Conservation (phyloP, 37 sponge, comb jelly and placozoan genomes). For the Chondrilla cf. caribensis region DNA sequence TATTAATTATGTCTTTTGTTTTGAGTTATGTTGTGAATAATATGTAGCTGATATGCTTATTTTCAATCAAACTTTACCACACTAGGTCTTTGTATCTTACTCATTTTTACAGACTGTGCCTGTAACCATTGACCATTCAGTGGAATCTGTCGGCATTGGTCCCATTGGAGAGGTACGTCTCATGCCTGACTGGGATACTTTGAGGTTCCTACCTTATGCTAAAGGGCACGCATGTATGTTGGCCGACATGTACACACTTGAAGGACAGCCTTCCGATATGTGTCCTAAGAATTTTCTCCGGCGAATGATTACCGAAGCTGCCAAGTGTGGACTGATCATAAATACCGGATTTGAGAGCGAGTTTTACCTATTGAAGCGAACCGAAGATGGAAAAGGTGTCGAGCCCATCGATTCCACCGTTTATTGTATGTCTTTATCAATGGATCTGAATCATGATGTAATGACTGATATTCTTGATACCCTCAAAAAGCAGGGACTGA, state of each 20-base stretch:
- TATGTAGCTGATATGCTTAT: too few species aligned
- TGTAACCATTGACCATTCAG: constrained; percentile 25
- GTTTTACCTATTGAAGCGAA: constrained; percentile 20
- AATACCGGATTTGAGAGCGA: constrained; percentile 49
- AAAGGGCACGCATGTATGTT: not conserved
- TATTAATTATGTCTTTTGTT: too few species aligned
- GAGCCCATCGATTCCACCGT: constrained; percentile 25
- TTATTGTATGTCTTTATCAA: constrained; percentile 3
- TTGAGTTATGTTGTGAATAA: too few species aligned
- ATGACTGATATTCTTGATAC: constrained; percentile 31
- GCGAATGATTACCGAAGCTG: constrained; percentile 21
- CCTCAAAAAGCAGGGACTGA: constrained; percentile 28
- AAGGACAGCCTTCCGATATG: constrained; percentile 22
- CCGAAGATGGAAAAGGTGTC: constrained; percentile 5
- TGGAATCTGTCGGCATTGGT: constrained; percentile 13
- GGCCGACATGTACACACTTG: constrained; percentile 32
- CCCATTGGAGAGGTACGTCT: constrained; percentile 38
- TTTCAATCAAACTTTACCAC: too few species aligned
- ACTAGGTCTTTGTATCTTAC: not conserved
- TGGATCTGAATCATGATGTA: constrained; percentile 12
- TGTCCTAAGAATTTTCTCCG: constrained; percentile 36
- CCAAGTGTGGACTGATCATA: constrained; percentile 4
- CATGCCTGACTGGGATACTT: constrained; percentile 32
- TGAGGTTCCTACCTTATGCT: constrained; percentile 31
- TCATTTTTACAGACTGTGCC: constrained; percentile 17